Evolutionary conservation across 1,140 invertebrate species (phyloP), one percentile per base, ranked within the genome.

Genomic region (Euwallacea fornicatus): DNA sequence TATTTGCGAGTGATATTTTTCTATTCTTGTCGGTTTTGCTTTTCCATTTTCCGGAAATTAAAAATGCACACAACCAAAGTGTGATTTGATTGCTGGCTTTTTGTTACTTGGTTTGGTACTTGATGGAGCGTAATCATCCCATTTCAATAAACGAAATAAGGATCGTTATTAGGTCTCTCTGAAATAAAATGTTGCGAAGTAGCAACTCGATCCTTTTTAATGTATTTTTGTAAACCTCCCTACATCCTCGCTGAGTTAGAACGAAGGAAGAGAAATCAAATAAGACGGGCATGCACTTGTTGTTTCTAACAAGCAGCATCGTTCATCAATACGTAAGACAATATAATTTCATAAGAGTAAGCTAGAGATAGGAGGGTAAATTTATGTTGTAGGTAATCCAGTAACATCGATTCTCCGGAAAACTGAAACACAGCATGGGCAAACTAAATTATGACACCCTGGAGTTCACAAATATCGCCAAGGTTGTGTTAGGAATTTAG

Each of bases 341-440:
- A 66, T 66, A 66, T 66, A 66, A 66, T 66, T 66, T 66, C 65
- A 66, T 66, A 66, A 66, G 54, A 66, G 65, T 50, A 66, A 66
- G 44, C 65, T 58, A 66, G 65, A 66, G 65, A 58, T 58, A 58
- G 53, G 65, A 16, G 65, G 55, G 42, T 56, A 58, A 66, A 66
- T 66, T 66, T 66, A 66, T 66, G 65, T 66, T 66, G 42, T 58
- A 66, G 54, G 53, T 66, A 66, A 66, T 66, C 65, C 65, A 66
- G 65, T 66, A 66, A 66, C 65, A 42, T 66, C 53, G 53, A 58
- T 58, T 44, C 65, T 66, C 41, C 47, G 55, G 53, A 66, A 66
- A 66, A 66, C 65, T 66, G 47, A 66, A 66, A 66, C 63, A 66
- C 65, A 66, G 65, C 65, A 53, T 66, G 65, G 55, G 65, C 65